Evolutionary conservation across 2,797 vertebrate species (phyloP).

Genomic region (Florisuga fusca): DNA sequence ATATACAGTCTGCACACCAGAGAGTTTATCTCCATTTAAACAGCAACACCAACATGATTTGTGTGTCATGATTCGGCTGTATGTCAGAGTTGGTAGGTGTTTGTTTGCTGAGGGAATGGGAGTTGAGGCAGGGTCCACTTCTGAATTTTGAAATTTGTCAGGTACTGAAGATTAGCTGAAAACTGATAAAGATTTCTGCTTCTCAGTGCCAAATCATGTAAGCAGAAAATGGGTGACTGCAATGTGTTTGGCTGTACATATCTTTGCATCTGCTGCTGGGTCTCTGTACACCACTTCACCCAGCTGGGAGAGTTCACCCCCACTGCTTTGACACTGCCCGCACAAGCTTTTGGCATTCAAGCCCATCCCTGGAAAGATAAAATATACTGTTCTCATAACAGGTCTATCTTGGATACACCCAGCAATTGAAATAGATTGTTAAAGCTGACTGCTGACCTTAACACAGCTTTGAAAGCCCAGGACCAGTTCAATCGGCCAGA

Average conservation of each 20-base stretch:
- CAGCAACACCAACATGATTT: not conserved
- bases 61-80: not conserved
- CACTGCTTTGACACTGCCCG: rapidly evolving
- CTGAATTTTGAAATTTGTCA: not conserved
- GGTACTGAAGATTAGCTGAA: not conserved
- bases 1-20: not conserved
- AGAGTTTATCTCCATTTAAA: not conserved
- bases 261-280: not conserved
- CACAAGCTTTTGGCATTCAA: not conserved
- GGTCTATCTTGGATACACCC: not conserved
- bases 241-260: not conserved
- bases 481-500: not conserved
- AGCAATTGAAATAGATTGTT: not conserved
- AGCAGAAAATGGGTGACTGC: not conserved
- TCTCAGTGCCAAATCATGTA: not conserved
- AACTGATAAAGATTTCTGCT: not conserved
- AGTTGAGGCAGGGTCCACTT: not conserved
- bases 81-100: not conserved
- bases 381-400: not conserved
- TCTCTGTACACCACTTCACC: not conserved
- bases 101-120: not conserved
- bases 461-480: not conserved
- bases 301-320: not conserved
- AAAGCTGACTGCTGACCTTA: not conserved
- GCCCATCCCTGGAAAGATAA: not conserved